These are phyloP conservation scores for Ceriagrion tenellum DNA, from an alignment of 2,888 invertebrate genomes.

Conservation along the genomic window DNA sequence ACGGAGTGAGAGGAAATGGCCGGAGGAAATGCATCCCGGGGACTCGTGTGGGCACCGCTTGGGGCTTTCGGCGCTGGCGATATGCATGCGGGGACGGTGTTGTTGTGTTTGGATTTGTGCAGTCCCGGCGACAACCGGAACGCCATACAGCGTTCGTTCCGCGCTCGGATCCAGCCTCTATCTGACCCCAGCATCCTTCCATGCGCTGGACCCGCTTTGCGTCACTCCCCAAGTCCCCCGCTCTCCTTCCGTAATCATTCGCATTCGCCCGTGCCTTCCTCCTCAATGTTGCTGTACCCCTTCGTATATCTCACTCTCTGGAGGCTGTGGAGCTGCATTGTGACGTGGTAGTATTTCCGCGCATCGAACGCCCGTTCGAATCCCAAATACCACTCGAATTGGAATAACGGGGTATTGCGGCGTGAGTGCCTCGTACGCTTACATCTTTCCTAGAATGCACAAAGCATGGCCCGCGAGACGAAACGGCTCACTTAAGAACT, in stretches of 20 bases:
- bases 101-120: conserved; percentile 32
- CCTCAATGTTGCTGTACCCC: background rate
- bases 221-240: background rate
- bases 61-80: background rate
- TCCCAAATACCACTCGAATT: background rate
- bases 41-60: background rate
- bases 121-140: conserved; percentile 6
- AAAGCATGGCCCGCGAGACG: too few relatives aligned
- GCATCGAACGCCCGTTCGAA: background rate
- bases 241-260: background rate
- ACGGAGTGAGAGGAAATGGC: background rate
- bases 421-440: too few relatives aligned
- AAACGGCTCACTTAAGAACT: too few relatives aligned
- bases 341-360: background rate
- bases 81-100: background rate
- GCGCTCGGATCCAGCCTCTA: background rate
- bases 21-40: conserved; percentile 1
- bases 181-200: background rate
- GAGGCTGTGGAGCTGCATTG: background rate
- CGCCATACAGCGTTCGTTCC: background rate
- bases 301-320: background rate
- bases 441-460: too few relatives aligned
- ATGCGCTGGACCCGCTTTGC: background rate
- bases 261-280: background rate
- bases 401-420: too few relatives aligned